Conservation (phyloP, 2,113 vertebrate genomes). For the Macaca mulatta region DNA sequence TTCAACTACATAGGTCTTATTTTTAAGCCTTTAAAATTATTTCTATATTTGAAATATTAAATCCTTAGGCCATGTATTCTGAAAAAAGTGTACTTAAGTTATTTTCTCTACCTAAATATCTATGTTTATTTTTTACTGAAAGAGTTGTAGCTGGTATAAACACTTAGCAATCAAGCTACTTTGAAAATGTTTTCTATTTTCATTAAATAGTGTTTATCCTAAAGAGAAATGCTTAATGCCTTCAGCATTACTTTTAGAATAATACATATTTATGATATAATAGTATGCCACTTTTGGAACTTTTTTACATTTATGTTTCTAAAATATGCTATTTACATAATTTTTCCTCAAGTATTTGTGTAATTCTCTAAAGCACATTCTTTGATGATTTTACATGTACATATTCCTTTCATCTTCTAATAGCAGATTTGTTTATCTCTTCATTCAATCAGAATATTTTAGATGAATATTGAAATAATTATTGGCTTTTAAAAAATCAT, state of each 20-base stretch:
- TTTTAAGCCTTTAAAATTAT: not conserved
- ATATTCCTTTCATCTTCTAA: constrained; percentile 50
- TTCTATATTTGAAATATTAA: not conserved
- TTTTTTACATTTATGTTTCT: constrained; percentile 62
- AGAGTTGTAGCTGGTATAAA: constrained; percentile 51
- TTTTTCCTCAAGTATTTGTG: constrained; percentile 68
- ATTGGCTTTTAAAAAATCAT: constrained; percentile 57
- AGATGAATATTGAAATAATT: constrained; percentile 71
- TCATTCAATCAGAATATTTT: constrained; percentile 69
- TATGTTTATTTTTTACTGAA: constrained; percentile 55
- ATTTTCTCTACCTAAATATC: not conserved
- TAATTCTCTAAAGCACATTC: constrained; percentile 50
- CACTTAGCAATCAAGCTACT: constrained; percentile 56
- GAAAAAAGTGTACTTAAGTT: not conserved
- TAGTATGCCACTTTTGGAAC: constrained; percentile 56
- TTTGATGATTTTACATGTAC: constrained; percentile 46
- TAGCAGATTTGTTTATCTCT: constrained; percentile 53
- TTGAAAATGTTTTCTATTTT: constrained; percentile 65
- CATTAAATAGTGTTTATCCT: constrained; percentile 70
- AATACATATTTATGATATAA: constrained; percentile 82
- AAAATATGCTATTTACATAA: constrained; percentile 70
- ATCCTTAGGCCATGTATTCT: not conserved
- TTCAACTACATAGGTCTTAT: not conserved
- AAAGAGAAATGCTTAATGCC: constrained; percentile 67
- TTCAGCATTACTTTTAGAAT: constrained; percentile 70